Base-by-base conservation (phyloP, 2,888 invertebrate genomes). In the Habrosyne pyritoides region DNA sequence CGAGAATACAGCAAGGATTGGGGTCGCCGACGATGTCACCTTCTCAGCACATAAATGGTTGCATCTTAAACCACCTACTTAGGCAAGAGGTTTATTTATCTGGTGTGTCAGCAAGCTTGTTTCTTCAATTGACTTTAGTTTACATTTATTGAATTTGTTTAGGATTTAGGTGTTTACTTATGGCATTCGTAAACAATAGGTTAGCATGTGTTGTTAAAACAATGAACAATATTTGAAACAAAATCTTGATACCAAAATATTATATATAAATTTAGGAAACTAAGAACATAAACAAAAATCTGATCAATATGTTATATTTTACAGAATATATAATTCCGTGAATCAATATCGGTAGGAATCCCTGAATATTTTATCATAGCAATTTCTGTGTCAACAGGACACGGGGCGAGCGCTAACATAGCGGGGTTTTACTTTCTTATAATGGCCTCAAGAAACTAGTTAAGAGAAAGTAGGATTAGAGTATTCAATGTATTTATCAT, bases 391-490 rank as follows among this genome's bases (percentile, higher is more conserved):
- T 90, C 87, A 91, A 84, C 91, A 89, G 91, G 91, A 90, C 90
- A 86, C 88, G 80, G 82, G 86, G 84, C 85, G 84, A 85, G 85
- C 86, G 83, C 84, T 74, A 81, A 85, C 87, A 86, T 89, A 89
- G 90, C 89, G 89, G 89, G 85, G 89, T 91, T 92, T 91, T 91
- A 91, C 91, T 92, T 92, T 92, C 92, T 88, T 89, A 80, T 81
- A 83, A 84, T 86, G 86, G 88, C 90, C 87, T 83, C 86, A 86
- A 87, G 86, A 90, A 90, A 89, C 88, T 86, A 89, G 89, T 89
- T 88, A 86, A 87, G 91, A 90, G 91, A 91, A 92, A 91, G 90
- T 92, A 89, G 89, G 88, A 87, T 88, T 84, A 83, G 85, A 83
- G 84, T 87, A 83, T 86, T 84, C 80, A 75, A 69, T 79, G 76